Base-by-base conservation (phyloP, 2,888 invertebrate species). In the Autographa gamma region DNA sequence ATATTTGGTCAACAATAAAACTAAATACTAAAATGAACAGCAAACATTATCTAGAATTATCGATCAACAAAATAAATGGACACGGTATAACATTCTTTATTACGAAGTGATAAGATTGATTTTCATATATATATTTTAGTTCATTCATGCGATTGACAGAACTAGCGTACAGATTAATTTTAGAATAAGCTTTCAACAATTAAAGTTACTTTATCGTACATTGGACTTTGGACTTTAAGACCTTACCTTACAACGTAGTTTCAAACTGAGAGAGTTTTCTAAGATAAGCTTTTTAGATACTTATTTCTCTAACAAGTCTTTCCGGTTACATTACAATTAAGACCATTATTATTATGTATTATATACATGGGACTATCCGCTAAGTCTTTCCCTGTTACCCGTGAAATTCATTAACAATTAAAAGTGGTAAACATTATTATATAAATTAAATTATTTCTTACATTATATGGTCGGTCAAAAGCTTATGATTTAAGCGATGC, bases 351-450 rank as follows among this genome's bases (percentile, higher is more conserved):
- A 48, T n/a, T 48, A n/a, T 48, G 48, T 48, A 48, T 48, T 48
- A n/a, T 48, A n/a, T 48, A 16, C n/a, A 48, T n/a, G 4, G 43
- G 43, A 48, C 48, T 6, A n/a, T 48, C 16, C 48, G n/a, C n/a
- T 48, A n/a, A n/a, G 48, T 48, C 48, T 48, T 14, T 48, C 48
- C n/a, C 48, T 48, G 48, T 48, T 48, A 48, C 48, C 48, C 48
- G 48, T 48, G n/a, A 48, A n/a, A 48, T 48, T 48, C n/a, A 48
- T 48, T 48, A 14, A 48, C 6, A n/a, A 48, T 48, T n/a, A n/a
- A 48, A 16, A 48, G 7, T 48, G 16, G 48, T 48, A 48, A 8
- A 48, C 2, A 38, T 38, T 11, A 38, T 38, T 38, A 2, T 1
- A 38, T 38, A 48, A 48, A 48, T n/a, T n/a, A 43, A n/a, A 48